phyloP scores from a whole-genome alignment of 2,797 vertebrate species.

The Hydrolagus colliei region DNA sequence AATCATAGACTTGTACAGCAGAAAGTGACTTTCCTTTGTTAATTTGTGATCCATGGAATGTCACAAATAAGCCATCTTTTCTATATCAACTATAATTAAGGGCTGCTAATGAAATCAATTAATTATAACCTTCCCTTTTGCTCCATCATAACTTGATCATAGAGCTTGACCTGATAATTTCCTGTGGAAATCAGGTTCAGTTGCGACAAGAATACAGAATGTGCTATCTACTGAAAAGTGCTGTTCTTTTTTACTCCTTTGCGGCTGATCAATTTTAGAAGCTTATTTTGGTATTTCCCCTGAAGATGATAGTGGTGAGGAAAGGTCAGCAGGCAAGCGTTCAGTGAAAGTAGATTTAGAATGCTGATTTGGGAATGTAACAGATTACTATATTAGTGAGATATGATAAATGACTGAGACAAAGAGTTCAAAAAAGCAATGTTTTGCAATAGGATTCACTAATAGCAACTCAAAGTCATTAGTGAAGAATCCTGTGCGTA shows the following conservation, averaged over 20 bases:
- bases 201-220: neutral
- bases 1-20: too few relatives aligned
- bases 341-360: neutral
- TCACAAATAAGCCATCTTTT: too few relatives aligned
- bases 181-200: neutral
- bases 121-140: neutral
- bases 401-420: neutral
- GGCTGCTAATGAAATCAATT: neutral
- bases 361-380: neutral
- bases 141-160: neutral
- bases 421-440: too few relatives aligned
- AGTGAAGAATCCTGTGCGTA: too few relatives aligned
- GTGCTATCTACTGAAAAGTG: too few relatives aligned
- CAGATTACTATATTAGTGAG: neutral
- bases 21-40: too few relatives aligned
- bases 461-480: too few relatives aligned
- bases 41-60: too few relatives aligned
- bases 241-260: too few relatives aligned
- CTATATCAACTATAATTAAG: too few relatives aligned
- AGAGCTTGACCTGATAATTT: neutral
- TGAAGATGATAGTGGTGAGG: neutral
- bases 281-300: neutral
- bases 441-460: too few relatives aligned
- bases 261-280: too few relatives aligned
- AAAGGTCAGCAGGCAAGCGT: neutral